Base-by-base conservation (phyloP, 1,140 invertebrate species). In the Tyrophagus putrescentiae region DNA sequence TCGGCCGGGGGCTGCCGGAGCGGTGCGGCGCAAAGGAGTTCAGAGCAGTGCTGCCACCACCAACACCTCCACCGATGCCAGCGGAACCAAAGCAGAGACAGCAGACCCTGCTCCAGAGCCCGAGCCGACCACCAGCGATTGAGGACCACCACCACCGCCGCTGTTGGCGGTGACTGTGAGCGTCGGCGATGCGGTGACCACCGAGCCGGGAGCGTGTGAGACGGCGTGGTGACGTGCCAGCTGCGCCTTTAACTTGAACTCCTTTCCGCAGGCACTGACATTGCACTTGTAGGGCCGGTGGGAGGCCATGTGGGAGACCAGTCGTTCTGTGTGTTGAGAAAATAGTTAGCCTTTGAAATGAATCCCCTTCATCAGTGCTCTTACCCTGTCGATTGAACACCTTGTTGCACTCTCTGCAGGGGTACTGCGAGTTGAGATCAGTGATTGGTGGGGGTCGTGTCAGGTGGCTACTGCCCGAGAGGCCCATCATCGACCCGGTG, bases 191-290 rank as follows among this genome's bases (percentile, higher is more conserved):
- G n/a, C n/a, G n/a, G n/a, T n/a, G n/a, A n/a, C n/a, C 16, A 56
- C 32, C n/a, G n/a, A n/a, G n/a, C n/a, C n/a, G n/a, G n/a, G n/a
- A 2, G 89, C 89, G 75, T 95, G 91, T 33, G 85, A 85, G 65
- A 84, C 87, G 11, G 88, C 87, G 72, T 90, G 85, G 75, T 97
- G 91, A 62, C 90, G 80, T 57, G 84, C 86, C 61, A 95, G 74
- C 71, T 94, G 89, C 36, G 87, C 83, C 73, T 92, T 92, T 62
- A 90, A 72, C 71, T 91, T 90, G 73, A 94, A 94, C 73, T 94
- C 88, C 80, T 93, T 94, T 18, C 83, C 84, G 72, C 91, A 94
- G 62, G 85, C 84, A 59, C 82, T 79, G 66, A 91, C 84, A 64
- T 82, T 86, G 75, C 90, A 94, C 66, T 87, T 82, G 71, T 90